Base-by-base conservation (phyloP, 2,797 vertebrate species). In the Anguilla anguilla region DNA sequence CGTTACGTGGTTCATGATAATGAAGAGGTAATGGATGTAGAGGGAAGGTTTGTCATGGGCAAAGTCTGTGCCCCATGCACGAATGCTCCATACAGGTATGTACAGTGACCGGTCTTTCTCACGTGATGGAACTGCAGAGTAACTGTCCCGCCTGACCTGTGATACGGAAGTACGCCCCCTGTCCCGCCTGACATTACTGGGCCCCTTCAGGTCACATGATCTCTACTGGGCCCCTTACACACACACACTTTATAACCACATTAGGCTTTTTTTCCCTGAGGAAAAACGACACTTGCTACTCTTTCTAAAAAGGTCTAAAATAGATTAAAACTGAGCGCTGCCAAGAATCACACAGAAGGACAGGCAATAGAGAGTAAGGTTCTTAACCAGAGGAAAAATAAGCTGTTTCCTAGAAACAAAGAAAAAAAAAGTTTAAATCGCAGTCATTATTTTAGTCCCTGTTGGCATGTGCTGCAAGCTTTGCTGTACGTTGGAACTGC, bases 251-350 rank as follows among this genome's bases (percentile, higher is more conserved):
- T 74, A 67, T 17, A 81, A 43, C 35, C 74, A 3, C 74, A 43
- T 19, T 49, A 49, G 57, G 64, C 2, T 85, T 77, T 84, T 49
- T 28, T 46, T 77, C 83, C 2, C 39, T 83, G 43, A 88, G 53
- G 43, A 77, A 77, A 77, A 85, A 31, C 67, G 51, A 28, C 67
- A 72, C 22, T 69, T 85, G 85, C 49, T 51, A 19, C 43, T 43
- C 87, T 74, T 77, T 46, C 6, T 69, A 53, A 85, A 51, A 39
- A 85, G 19, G 67, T 59, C 35, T 43, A 85, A 88, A 85, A 84
- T 84, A 28, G 79, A 84, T 85, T 74, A 77, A 31, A 77, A 57
- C 39, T 9, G 61, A 84, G 61, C 13, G 61, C 67, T 46, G 28
- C 55, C 43, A 46, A 55, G 46, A 64, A 17, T 82, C 59, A 86